Evolutionary conservation across 2,888 invertebrate genomes (phyloP).

Genomic region (Ennomos erosarius): DNA sequence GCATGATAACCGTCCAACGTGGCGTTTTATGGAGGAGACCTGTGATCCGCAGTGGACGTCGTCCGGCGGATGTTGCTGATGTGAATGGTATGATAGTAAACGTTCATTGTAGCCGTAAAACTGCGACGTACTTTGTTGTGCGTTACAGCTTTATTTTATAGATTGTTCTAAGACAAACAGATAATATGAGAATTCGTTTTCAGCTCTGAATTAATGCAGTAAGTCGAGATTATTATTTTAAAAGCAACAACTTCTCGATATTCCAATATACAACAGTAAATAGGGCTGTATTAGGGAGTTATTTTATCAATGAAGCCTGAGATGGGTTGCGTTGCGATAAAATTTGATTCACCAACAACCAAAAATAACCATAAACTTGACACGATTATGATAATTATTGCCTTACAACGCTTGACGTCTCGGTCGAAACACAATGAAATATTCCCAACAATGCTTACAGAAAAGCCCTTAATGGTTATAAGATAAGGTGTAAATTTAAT

Average conservation of each 20-base stretch:
- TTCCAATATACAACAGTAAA: neutral
- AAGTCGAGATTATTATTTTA: neutral
- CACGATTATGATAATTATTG: constrained; percentile 45
- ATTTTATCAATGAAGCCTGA: too few relatives aligned
- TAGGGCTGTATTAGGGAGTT: too few relatives aligned
- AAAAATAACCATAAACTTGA: constrained; percentile 33
- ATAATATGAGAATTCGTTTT: too few relatives aligned
- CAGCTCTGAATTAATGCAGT: neutral
- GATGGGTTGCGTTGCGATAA: constrained; percentile 8
- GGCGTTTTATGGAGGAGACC: too few relatives aligned
- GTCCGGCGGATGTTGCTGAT: too few relatives aligned
- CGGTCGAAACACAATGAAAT: constrained; percentile 44
- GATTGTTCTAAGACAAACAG: too few relatives aligned
- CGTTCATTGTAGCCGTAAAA: too few relatives aligned
- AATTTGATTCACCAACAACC: constrained; percentile 31
- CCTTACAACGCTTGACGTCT: constrained; percentile 42
- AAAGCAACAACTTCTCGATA: neutral
- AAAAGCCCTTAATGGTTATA: constrained; percentile 41
- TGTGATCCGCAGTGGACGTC: too few relatives aligned
- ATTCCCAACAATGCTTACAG: constrained; percentile 27
- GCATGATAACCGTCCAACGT: too few relatives aligned
- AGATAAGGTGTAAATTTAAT: constrained; percentile 53
- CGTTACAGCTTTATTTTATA: too few relatives aligned
- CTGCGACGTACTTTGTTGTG: too few relatives aligned
- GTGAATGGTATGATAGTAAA: too few relatives aligned